Base-by-base conservation (phyloP, 2,888 invertebrate genomes). In the Ethmia dodecea region DNA sequence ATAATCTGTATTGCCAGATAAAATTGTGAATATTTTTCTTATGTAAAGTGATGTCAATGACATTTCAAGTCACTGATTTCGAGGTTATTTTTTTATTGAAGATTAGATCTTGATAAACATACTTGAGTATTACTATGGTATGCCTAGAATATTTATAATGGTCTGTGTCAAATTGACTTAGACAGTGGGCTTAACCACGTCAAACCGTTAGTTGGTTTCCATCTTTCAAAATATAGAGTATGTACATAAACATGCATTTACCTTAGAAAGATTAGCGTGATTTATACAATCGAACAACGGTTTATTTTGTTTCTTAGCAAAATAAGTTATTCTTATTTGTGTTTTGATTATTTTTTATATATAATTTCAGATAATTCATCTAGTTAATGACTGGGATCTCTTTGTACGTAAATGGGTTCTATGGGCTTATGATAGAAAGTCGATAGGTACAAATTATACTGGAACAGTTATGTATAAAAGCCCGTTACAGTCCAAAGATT, bases 1-100 rank as follows among this genome's bases (percentile, higher is more conserved):
- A 72, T 71, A 75, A 81, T 86, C 86, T 86, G 86, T 84, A 84
- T 86, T 86, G 86, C 86, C 86, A 86, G 83, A 84, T 86, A 86
- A 81, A 83, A 79, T 79, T 83, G 80, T 84, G 81, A 83, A 84
- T 83, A 84, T 84, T 86, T 86, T 86, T 81, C 81, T 79, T 83
- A 72, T 62, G 63, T 71, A 63, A 67, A 71, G 68, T 74, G 71
- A 76, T 79, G 80, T 80, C 78, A 74, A 76, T 83, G 83, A 77
- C 78, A 78, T 80, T 81, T 76, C 72, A 74, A 67, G 79, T 84
- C 83, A 74, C 80, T 80, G 74, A 75, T 75, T 81, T 76, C 64
- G 65, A 73, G 62, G 67, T 75, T 78, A 72, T 78, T 83, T 83
- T 75, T 79, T 79, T 78, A 73, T 70, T 71, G 61, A 77, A 76